Evolutionary conservation across 2,113 vertebrate species (phyloP), one percentile per base, ranked within the genome.

Genomic region (Oriolus oriolus): DNA sequence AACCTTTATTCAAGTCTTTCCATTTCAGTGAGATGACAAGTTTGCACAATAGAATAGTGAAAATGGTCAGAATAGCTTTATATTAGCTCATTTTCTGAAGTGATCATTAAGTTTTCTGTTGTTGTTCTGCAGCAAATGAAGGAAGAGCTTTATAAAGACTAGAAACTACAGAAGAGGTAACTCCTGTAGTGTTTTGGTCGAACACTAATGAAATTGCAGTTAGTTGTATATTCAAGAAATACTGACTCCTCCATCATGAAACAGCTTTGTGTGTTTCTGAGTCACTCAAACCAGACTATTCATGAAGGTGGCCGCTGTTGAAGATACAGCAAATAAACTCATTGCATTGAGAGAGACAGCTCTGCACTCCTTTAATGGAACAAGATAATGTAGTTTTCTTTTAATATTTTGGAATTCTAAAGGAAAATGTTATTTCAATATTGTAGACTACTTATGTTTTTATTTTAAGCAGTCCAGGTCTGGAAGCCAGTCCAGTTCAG

Each of bases 141-240:
- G 45, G 24, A n/a, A 49, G 50, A 84, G 33, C 61, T 84, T 89
- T 84, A 28, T 97, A 96, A 97, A 90, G 84, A 88, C 70, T 93
- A 61, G 21, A 89, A 81, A 90, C 78, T 87, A 89, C 73, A 97
- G 96, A 97, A 97, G 96, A 97, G 95, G 85, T 91, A 98, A 98
- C 97, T 98, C 96, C 94, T 97, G 77, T 96, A 98, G 97, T 97
- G 96, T 96, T 93, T 97, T 98, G 97, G 96, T 98, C 98, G 98
- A 97, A 98, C 97, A 97, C 78, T 97, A 97, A 98, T 97, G 97
- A 98, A 98, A 98, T 98, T 98, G 96, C 96, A 96, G 93, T 97
- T 98, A 96, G 97, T 97, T 98, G 97, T 96, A 96, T 96, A 96
- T 95, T 98, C 97, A 96, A 96, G 97, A 97, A 97, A 93, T 89